Conservation (phyloP, 2,888 invertebrate species). For the Lymantria dispar region DNA sequence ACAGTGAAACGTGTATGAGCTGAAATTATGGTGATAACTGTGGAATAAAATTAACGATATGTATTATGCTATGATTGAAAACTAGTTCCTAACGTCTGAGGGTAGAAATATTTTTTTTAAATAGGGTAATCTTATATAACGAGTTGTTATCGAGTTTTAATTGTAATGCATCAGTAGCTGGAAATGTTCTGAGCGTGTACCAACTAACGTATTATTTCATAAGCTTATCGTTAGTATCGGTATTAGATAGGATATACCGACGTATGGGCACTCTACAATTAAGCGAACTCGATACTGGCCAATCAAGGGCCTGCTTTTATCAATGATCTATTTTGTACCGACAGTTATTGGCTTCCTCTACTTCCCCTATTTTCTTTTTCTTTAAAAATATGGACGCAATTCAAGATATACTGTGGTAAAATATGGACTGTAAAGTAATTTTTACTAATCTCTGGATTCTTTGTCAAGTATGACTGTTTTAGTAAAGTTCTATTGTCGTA, state of each 20-base stretch:
- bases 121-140: neutral
- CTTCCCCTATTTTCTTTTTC: conserved; percentile 9
- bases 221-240: conserved; percentile 52
- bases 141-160: conserved; percentile 5
- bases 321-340: conserved; percentile 48
- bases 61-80: neutral
- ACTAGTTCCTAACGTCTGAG: neutral
- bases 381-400: neutral
- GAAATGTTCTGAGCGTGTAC: conserved; percentile 28
- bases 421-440: too few relatives aligned
- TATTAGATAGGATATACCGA: conserved; percentile 43
- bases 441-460: too few relatives aligned
- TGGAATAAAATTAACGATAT: neutral
- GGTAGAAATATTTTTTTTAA: too few relatives aligned
- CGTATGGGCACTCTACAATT: conserved; percentile 53
- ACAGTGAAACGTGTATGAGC: too few relatives aligned
- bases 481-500: too few relatives aligned
- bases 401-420: too few relatives aligned
- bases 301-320: conserved; percentile 56
- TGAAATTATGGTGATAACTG: too few relatives aligned
- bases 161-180: conserved; percentile 16
- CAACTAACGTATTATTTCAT: conserved; percentile 50
- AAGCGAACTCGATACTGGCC: conserved; percentile 49
- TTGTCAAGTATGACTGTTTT: too few relatives aligned
- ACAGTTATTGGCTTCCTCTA: conserved; percentile 34